phyloP scores from a whole-genome alignment of 2,888 invertebrate species.

The Drosophila peninsularis region DNA sequence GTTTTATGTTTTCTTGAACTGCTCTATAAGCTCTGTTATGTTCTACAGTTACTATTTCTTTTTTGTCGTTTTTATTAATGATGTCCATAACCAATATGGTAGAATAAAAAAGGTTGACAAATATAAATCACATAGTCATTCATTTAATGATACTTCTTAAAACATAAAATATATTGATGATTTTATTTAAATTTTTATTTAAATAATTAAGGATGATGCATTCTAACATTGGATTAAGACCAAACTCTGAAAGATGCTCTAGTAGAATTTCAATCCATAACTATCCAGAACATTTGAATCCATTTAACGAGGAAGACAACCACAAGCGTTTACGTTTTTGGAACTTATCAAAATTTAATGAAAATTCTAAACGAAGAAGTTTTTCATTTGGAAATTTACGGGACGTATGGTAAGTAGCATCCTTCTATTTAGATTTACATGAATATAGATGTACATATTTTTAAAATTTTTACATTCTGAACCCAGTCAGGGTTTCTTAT shows the following conservation, averaged over 20 bases:
- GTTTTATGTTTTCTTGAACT: no score
- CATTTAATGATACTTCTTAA: no score
- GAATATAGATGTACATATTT: no score
- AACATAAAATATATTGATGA: no score
- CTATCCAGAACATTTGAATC: constrained; percentile 91
- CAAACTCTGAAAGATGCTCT: constrained; percentile 77
- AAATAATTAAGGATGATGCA: constrained; percentile 41
- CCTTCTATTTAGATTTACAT: no score
- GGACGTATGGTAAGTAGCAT: constrained; percentile 87
- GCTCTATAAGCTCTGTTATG: no score
- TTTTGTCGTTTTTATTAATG: no score
- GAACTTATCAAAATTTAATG: constrained; percentile 84
- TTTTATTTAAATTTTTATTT: background rate
- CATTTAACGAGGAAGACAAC: constrained; percentile 89
- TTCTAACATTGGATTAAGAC: constrained; percentile 62
- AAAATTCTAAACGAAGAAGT: constrained; percentile 85
- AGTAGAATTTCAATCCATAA: constrained; percentile 87
- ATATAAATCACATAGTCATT: no score
- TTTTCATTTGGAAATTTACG: constrained; percentile 87
- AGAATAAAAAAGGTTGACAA: no score
- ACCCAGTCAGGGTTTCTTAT: background rate
- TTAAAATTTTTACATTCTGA: no score
- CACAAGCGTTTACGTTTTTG: constrained; percentile 88
- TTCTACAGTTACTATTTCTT: no score
- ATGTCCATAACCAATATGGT: no score